Evolutionary conservation across 2,797 vertebrate genomes (phyloP), one percentile per base, ranked within the genome.

Genomic region (Cyprinodon diabolis): DNA sequence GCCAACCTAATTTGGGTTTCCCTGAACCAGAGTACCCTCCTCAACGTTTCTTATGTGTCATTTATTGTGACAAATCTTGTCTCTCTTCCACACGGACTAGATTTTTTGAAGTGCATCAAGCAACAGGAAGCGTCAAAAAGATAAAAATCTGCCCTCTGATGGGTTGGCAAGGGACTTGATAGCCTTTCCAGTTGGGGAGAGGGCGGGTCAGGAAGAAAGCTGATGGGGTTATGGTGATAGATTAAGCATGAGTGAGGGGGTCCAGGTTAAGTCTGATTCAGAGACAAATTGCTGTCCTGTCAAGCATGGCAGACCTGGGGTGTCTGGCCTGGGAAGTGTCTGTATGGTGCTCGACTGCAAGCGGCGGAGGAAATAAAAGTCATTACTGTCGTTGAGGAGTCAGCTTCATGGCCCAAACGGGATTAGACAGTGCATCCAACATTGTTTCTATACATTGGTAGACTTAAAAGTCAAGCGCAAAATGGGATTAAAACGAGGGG

Each of bases 381-480:
- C 89, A 93, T 95, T 94, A 93, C 90, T 91, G 91, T 88, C 90
- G 85, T 91, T 82, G 90, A 85, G 86, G 84, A 91, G 89, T 87
- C 91, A 91, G 93, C 91, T 93, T 95, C 92, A 94, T 92, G 94
- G 92, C 85, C 90, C 89, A 93, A 95, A 95, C 84, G 83, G 93
- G 93, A 95, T 95, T 95, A 95, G 92, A 87, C 89, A 71, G 88
- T 86, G 93, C 91, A 94, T 93, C 90, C 90, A 86, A 94, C 94
- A 91, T 94, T 94, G 93, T 94, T 94, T 95, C 93, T 93, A 89
- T 94, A 93, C 92, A 91, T 94, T 92, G 90, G 89, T 91, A 93
- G 89, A 94, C 93, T 95, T 94, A 94, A 95, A 95, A 94, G 93
- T 93, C 91, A 93, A 92, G 92, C 93, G 88, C 87, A 94, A 95